These are phyloP conservation scores for Anticlea derivata DNA, from an alignment of 2,888 invertebrate species.

Conservation along the genomic window DNA sequence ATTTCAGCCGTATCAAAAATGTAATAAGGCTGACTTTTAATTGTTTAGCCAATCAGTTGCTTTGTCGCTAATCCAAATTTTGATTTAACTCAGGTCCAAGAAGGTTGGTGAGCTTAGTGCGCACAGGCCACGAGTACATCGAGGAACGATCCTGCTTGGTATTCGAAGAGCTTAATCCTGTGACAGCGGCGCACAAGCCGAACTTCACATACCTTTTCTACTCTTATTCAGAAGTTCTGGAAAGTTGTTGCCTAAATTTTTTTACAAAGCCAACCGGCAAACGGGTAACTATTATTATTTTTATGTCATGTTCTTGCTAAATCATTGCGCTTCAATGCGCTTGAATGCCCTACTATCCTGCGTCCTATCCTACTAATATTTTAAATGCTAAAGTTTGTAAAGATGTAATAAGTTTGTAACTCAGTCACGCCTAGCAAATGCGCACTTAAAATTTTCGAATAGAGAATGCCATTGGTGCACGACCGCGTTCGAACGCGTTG, in stretches of 20 bases:
- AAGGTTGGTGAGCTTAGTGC: constrained; percentile 54
- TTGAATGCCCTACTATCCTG: too few species aligned
- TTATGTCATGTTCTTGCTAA: constrained; percentile 12
- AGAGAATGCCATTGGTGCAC: too few species aligned
- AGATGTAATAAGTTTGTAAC: too few species aligned
- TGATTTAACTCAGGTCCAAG: constrained; percentile 46
- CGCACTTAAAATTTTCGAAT: too few species aligned
- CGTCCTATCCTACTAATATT: too few species aligned
- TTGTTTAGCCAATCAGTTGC: too few species aligned
- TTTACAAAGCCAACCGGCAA: constrained; percentile 47
- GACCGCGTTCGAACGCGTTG: too few species aligned
- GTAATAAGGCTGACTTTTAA: too few species aligned
- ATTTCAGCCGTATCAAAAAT: too few species aligned
- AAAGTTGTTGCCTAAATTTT: constrained; percentile 59
- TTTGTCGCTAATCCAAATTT: too few species aligned
- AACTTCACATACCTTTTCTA: constrained; percentile 62
- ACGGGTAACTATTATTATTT: constrained; percentile 44
- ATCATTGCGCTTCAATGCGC: constrained; percentile 14
- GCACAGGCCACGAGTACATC: constrained; percentile 52
- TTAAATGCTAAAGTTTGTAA: too few species aligned
- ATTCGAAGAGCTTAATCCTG: constrained; percentile 57
- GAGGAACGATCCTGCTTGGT: constrained; percentile 57
- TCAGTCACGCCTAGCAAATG: too few species aligned
- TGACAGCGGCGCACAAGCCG: constrained; percentile 28
- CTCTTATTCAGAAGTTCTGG: constrained; percentile 63